Conservation (phyloP, 2,888 invertebrate genomes). For the Mesorhabditis spiculigera region DNA sequence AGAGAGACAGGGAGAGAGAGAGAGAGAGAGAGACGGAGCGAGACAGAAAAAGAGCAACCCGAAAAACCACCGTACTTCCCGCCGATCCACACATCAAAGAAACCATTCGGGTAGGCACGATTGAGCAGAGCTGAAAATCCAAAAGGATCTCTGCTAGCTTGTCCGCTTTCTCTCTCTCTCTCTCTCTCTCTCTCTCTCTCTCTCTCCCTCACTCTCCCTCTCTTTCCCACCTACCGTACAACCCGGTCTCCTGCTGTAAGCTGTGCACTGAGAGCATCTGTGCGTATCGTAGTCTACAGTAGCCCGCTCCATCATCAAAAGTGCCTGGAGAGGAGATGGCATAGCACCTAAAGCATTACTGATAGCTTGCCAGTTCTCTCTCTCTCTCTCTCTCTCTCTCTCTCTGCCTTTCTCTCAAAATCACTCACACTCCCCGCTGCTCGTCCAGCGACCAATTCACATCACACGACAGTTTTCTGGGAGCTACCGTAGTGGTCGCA, state of each 20-base stretch:
- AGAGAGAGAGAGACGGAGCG: too few species aligned
- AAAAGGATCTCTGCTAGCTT: too few species aligned
- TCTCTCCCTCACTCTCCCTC: too few species aligned
- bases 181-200: too few species aligned
- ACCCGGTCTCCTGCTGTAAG: not conserved
- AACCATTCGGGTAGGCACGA: not conserved
- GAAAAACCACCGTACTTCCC: not conserved
- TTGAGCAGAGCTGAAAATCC: not conserved
- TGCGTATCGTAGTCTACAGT: not conserved
- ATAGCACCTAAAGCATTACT: not conserved
- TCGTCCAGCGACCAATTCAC: not conserved
- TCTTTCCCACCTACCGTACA: not conserved
- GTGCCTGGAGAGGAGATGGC: not conserved
- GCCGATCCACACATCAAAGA: not conserved
- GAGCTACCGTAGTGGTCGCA: too few species aligned
- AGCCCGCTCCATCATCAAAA: not conserved
- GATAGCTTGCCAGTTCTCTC: not conserved
- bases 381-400: not conserved
- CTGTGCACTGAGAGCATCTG: not conserved
- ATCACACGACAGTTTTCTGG: constrained; percentile 1
- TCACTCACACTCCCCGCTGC: not conserved
- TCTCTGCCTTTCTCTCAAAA: too few species aligned
- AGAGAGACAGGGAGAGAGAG: too few species aligned
- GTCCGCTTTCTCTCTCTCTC: too few species aligned
- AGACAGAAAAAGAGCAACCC: too few species aligned